Evolutionary conservation across 2,888 invertebrate species (phyloP), one percentile per base, ranked within the genome.

Genomic region (Platycheirus rosarum): DNA sequence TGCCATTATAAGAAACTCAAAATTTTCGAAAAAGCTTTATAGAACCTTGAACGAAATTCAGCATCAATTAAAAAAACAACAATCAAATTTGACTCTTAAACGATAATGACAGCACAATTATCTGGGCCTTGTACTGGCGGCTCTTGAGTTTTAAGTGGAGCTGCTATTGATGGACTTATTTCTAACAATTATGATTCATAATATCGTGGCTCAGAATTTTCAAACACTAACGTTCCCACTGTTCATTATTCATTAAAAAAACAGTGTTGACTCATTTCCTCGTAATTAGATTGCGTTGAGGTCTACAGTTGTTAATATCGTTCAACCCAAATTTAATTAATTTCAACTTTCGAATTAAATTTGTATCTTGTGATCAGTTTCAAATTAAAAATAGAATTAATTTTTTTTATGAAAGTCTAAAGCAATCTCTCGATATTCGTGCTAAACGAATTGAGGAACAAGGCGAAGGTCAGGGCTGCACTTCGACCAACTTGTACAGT

Each of bases 401-500:
- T n/a, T n/a, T n/a, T n/a, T n/a, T n/a, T 40, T n/a, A 44, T 60
- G 60, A 57, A 57, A 60, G 60, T 60, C 60, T 60, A 26, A n/a
- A n/a, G 60, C 11, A 44, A 60, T 51, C 14, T 18, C 11, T 16
- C 3, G 18, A 44, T 53, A 62, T 74, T 68, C 74, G 23, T 74
- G 73, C 53, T 62, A 32, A 74, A 63, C 62, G 62, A 68, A 78
- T 69, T 49, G 69, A 63, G 69, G 74, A 79, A 75, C 79, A 79
- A 79, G 79, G 79, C 79, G 79, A 79, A 79, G 79, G 79, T 79
- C 74, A 75, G 20, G 69, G 60, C 23, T 35, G 57, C 20, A 60
- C 42, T n/a, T n/a, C n/a, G n/a, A n/a, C n/a, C n/a, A n/a, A n/a
- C n/a, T n/a, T 60, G 3, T 8, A 32, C 29, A 60, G 26, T 18